Conservation (phyloP, 1,140 invertebrate genomes). For the Euborellia annulipes region DNA sequence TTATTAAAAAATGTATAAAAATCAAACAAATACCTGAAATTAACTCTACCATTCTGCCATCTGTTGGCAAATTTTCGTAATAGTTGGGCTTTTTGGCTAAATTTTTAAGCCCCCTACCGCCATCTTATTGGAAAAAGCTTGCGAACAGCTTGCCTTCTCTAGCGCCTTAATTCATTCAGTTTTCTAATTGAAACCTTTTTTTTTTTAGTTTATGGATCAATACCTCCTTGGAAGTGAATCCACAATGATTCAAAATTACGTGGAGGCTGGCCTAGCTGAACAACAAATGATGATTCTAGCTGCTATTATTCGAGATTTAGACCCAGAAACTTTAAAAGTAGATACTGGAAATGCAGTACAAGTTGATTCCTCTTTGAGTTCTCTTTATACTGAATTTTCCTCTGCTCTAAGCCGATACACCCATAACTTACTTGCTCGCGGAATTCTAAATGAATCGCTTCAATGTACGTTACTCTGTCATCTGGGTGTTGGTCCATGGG, state of each 20-base stretch:
- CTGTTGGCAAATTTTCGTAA: too few species aligned
- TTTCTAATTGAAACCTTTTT: not conserved
- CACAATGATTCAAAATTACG: slow-evolving; percentile 36
- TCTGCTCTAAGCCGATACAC: slow-evolving; percentile 61
- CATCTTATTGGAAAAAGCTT: slow-evolving; percentile 7
- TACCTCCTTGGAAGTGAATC: slow-evolving; percentile 49
- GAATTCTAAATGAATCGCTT: slow-evolving; percentile 45
- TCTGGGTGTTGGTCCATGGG: slow-evolving; percentile 59
- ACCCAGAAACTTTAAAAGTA: slow-evolving; percentile 64
- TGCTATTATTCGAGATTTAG: slow-evolving; percentile 68
- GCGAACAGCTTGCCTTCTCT: slow-evolving; percentile 19
- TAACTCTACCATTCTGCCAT: too few species aligned
- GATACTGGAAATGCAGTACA: slow-evolving; percentile 50
- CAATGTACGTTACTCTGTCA: slow-evolving; percentile 57
- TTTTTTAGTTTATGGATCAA: slow-evolving; percentile 56
- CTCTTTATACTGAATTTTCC: slow-evolving; percentile 64
- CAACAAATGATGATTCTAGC: slow-evolving; percentile 68
- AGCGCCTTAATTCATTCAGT: not conserved
- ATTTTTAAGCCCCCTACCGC: too few species aligned
- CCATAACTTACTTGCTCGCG: slow-evolving; percentile 65
- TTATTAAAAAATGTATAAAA: too few species aligned
- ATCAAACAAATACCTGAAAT: too few species aligned
- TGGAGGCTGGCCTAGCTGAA: slow-evolving; percentile 47
- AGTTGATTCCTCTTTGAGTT: slow-evolving; percentile 48
- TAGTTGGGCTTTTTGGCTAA: too few species aligned